Conservation (phyloP, 2,797 vertebrate species). For the Channallabes apus region DNA sequence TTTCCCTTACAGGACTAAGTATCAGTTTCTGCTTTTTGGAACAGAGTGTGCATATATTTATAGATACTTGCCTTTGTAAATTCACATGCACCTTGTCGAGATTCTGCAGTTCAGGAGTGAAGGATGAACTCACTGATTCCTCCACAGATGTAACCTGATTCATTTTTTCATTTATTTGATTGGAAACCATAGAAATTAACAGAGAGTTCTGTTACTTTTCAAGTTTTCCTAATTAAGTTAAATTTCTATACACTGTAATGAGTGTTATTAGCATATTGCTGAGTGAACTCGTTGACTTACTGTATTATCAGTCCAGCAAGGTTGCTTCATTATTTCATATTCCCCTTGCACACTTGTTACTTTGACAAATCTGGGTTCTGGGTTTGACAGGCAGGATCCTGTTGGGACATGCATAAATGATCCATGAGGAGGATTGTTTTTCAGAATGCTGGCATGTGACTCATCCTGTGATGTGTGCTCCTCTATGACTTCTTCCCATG, state of each 20-base stretch:
- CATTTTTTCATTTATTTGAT: conserved; percentile 5
- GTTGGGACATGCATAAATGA: not conserved
- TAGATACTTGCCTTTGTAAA: conserved; percentile 34
- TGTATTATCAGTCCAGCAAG: not conserved
- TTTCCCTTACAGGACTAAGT: not conserved
- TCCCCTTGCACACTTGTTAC: not conserved
- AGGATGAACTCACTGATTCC: not conserved
- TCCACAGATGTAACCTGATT: conserved; percentile 13
- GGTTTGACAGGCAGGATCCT: too few species aligned
- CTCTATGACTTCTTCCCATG: not conserved
- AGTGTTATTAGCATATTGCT: not conserved
- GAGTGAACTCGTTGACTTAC: conserved; percentile 1
- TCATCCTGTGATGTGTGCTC: conserved; percentile 3
- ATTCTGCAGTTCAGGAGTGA: not conserved
- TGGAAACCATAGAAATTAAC: not conserved
- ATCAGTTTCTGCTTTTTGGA: not conserved
- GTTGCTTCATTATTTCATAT: not conserved
- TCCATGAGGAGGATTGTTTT: not conserved
- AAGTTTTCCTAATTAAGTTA: not conserved
- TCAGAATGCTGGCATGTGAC: conserved; percentile 3
- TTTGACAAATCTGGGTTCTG: not conserved
- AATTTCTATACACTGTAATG: not conserved
- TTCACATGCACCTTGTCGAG: not conserved
- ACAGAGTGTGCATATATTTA: not conserved
- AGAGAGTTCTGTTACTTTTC: not conserved